Conservation (phyloP, 2,113 vertebrate species). For the Octodon degus region DNA sequence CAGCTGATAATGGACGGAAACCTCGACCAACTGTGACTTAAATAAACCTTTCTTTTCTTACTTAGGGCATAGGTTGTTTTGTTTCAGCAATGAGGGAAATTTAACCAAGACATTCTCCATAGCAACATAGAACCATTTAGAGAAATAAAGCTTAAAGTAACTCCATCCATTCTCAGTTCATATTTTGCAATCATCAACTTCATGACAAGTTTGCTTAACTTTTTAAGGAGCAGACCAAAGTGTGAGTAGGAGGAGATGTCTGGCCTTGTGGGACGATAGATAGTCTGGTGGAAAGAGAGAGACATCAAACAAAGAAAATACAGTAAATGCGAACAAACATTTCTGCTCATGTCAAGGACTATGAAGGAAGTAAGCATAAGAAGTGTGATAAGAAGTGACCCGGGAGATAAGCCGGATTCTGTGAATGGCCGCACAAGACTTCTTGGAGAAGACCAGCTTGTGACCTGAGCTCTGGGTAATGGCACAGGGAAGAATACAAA, state of each 20-base stretch:
- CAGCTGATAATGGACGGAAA: too few species aligned
- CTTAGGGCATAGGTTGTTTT: too few species aligned
- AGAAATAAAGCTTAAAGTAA: background rate
- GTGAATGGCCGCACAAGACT: background rate
- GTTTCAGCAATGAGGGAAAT: too few species aligned
- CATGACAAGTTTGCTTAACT: background rate
- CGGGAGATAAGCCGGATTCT: background rate
- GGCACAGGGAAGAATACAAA: fast-evolving
- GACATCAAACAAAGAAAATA: background rate
- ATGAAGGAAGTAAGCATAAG: background rate
- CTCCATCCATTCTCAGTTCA: background rate
- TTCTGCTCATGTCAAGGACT: background rate
- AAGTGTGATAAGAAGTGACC: background rate
- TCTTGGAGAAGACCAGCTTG: background rate
- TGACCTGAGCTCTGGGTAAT: background rate
- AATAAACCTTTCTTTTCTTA: too few species aligned
- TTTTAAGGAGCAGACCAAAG: background rate
- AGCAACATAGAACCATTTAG: background rate
- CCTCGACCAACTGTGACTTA: too few species aligned
- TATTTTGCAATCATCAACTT: background rate
- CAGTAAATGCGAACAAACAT: background rate
- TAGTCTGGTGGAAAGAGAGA: background rate
- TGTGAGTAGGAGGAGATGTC: background rate
- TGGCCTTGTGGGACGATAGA: background rate
- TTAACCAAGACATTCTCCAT: background rate